These are phyloP conservation scores for Odobenus rosmarus DNA, from an alignment of 2,113 vertebrate genomes.

Conservation along the genomic window DNA sequence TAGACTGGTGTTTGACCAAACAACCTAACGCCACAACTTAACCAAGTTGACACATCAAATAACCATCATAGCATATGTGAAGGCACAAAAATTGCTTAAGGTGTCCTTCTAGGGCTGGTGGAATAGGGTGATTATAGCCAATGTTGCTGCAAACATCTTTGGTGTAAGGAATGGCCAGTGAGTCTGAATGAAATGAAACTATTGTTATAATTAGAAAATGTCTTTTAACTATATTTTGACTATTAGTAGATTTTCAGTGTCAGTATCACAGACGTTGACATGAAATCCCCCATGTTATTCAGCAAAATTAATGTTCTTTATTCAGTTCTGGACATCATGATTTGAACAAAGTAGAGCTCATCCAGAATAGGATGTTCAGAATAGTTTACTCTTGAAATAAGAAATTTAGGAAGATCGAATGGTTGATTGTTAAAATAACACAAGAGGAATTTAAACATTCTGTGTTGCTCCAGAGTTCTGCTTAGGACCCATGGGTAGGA, in stretches of 20 bases:
- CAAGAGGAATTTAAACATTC: background rate
- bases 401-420: background rate
- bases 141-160: background rate
- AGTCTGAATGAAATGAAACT: background rate
- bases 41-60: background rate
- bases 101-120: background rate
- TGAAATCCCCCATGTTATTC: background rate
- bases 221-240: background rate
- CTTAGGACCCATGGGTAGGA: background rate
- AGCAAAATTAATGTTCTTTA: background rate
- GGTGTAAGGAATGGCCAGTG: background rate
- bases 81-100: background rate
- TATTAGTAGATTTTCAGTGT: background rate
- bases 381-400: background rate
- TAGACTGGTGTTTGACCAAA: background rate
- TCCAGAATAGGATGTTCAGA: background rate
- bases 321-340: background rate
- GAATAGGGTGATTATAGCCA: background rate
- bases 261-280: background rate
- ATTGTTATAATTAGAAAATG: background rate
- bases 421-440: background rate
- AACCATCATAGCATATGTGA: background rate
- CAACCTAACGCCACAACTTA: background rate
- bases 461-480: background rate
- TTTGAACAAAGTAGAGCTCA: slow-evolving; percentile 1